Base-by-base conservation (phyloP, 2,888 invertebrate genomes). In the Thera obeliscata region DNA sequence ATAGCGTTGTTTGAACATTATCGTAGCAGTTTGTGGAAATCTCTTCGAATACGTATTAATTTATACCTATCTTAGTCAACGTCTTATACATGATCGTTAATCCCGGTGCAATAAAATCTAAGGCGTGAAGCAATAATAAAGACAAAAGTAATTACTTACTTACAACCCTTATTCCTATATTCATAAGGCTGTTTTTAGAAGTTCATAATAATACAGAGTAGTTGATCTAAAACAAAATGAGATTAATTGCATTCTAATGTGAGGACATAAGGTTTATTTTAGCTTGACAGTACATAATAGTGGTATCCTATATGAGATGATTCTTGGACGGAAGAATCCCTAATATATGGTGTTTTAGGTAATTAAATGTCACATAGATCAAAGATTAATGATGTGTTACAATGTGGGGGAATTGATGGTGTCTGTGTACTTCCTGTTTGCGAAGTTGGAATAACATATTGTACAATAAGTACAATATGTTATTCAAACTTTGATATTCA, bases 331-430 rank as follows among this genome's bases (percentile, higher is more conserved):
- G 92, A 93, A 92, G 92, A 91, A 90, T 86, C 84, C 82, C 82
- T 87, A 90, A 92, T 93, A 91, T 93, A 93, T 92, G 91, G 91
- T 92, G 91, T 91, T 91, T 91, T 91, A 91, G 92, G 93, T 93
- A 93, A 93, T 93, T 93, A 92, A 93, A 93, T 92, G 92, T 93
- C 92, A 90, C 91, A 93, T 93, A 91, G 87, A 93, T 93, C 91
- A 89, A 88, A 90, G 90, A 93, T 93, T 93, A 93, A 93, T 93
- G 92, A 92, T 89, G 90, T 92, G 92, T 91, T 89, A 89, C 91
- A 89, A 86, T 84, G 84, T 81, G 76, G 78, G 77, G 82, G 81
- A 80, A 80, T 78, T 79, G 79, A 81, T 76, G 73, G 76, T 76
- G 78, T 59, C 67, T 76, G 75, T 76, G 75, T 74, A 76, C 72